Base-by-base conservation (phyloP, 2,888 invertebrate species). In the Schrankia costaestrigalis region DNA sequence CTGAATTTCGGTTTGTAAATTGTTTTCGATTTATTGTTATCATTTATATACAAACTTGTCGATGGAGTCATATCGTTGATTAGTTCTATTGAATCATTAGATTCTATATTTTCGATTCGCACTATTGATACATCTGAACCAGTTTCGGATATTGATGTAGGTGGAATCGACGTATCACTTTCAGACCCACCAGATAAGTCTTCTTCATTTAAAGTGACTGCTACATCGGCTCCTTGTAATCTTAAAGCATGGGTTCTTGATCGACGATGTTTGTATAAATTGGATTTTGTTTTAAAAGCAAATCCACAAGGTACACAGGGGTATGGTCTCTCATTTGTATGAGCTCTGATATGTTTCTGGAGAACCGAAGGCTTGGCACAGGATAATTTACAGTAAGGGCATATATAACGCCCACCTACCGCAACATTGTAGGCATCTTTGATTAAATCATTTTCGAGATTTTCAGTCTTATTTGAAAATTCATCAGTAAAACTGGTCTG, bases 301-400 rank as follows among this genome's bases (percentile, higher is more conserved):
- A 97, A 95, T 52, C 95, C 95, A 79, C 97, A 97, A 52, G 94
- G 93, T 62, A 91, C 89, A 84, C 97, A 97, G 14, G 97, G 97
- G 86, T 93, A 97, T 37, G 97, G 97, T 61, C 97, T 90, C 82
- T 97, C 97, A 74, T 96, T 96, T 26, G 97, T 97, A 80, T 97
- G 97, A 42, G 96, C 95, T 69, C 97, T 91, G 78, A 97, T 95
- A 89, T 97, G 97, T 89, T 97, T 97, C 78, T 96, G 94, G 48
- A 97, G 90, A 51, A 97, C 97, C 74, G 96, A 97, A 39, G 97
- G 97, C 83, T 97, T 97, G 63, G 96, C 94, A 89, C 96, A 97
- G 51, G 93, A 92, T 72, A 96, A 87, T 77, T 94, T 94, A 89
- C 97, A 97, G 77, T 94, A 96, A 7, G 94, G 93, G 74, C 97